phyloP scores from a whole-genome alignment of 2,113 vertebrate species.

The Rhegmatorhina hoffmannsi region DNA sequence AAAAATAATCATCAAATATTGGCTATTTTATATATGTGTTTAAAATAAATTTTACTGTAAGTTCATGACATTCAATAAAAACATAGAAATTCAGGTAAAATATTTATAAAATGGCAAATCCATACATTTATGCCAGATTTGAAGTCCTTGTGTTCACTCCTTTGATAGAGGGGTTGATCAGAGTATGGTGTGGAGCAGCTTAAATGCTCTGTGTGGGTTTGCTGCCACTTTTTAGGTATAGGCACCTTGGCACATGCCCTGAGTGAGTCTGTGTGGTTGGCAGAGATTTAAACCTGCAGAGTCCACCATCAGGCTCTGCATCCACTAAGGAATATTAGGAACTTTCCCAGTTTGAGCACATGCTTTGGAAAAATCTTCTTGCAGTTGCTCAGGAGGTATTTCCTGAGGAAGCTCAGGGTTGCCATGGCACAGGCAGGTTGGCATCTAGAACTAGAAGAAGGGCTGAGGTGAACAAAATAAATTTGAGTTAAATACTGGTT shows the following conservation, averaged over 20 bases:
- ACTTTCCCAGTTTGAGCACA: not conserved
- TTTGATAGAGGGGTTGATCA: slow-evolving; percentile 28
- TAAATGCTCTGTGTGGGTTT: not conserved
- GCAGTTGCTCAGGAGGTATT: not conserved
- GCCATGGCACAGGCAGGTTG: not conserved
- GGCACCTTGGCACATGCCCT: accelerated
- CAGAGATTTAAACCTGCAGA: not conserved
- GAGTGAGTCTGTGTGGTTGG: not conserved
- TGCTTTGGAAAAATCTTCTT: not conserved
- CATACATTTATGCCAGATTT: not conserved
- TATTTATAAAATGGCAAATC: not conserved
- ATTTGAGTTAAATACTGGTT: not conserved
- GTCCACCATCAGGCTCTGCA: not conserved
- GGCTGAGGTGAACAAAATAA: not conserved
- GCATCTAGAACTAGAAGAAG: not conserved
- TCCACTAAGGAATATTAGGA: not conserved
- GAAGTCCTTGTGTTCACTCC: slow-evolving; percentile 12
- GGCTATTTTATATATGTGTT: not conserved
- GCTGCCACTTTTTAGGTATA: not conserved
- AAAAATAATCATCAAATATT: not conserved
- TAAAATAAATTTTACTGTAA: not conserved
- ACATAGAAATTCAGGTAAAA: not conserved
- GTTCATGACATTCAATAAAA: not conserved
- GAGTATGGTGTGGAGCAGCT: slow-evolving; percentile 29
- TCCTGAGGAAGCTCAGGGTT: not conserved